Evolutionary conservation across 2,797 vertebrate species (phyloP).

Genomic region (Tenualosa thibaudeaui): DNA sequence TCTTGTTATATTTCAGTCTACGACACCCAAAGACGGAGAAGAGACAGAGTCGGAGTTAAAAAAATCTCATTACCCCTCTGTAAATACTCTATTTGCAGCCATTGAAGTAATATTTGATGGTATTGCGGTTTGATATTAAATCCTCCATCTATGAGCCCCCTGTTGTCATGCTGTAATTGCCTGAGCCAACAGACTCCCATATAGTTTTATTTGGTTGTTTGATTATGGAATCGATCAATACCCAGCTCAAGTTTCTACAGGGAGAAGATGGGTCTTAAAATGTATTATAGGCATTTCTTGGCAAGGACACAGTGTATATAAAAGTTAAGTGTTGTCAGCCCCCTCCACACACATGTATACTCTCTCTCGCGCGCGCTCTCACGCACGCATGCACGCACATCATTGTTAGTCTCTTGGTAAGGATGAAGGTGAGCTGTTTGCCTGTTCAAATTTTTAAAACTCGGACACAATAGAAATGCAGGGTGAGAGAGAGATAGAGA

Average conservation of each 20-base stretch:
- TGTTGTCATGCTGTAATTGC: slow-evolving; percentile 20
- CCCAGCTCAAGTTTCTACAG: not conserved
- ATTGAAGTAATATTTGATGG: slow-evolving; percentile 11
- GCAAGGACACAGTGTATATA: slow-evolving; percentile 12
- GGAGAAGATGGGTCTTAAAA: slow-evolving; percentile 17
- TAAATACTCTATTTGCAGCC: slow-evolving; percentile 17
- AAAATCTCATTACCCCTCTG: not conserved
- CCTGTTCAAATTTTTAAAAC: not conserved
- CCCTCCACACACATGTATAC: not conserved
- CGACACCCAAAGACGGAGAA: not conserved
- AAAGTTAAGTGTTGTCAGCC: not conserved
- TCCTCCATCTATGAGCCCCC: not conserved
- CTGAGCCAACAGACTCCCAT: slow-evolving; percentile 15
- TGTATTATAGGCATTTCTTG: slow-evolving; percentile 12
- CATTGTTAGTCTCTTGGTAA: not conserved
- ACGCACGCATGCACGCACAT: slow-evolving; percentile 23
- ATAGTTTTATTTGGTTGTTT: slow-evolving; percentile 24
- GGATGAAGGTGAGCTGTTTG: not conserved
- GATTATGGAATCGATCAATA: slow-evolving; percentile 10
- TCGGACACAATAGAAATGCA: not conserved
- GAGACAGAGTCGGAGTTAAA: not conserved
- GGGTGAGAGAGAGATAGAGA: not conserved
- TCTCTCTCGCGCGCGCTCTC: not conserved
- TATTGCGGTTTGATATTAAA: slow-evolving; percentile 19
- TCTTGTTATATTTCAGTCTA: not conserved